These are phyloP conservation scores for Leucoraja erinaceus DNA, from an alignment of 2,113 vertebrate species.

Conservation along the genomic window DNA sequence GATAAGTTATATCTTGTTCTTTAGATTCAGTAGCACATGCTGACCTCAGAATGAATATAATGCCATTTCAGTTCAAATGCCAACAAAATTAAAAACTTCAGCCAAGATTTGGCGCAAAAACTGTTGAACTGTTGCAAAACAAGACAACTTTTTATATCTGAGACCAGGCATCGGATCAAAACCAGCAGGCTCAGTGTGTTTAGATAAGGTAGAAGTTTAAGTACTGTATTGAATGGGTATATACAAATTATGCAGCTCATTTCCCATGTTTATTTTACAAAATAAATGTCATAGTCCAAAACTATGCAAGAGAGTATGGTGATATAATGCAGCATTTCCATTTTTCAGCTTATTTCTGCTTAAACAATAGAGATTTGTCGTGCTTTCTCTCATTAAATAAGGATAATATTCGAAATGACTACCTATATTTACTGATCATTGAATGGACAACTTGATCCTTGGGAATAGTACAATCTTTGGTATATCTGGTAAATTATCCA, in stretches of 20 bases:
- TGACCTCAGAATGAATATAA: constrained; percentile 18
- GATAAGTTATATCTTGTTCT: background rate
- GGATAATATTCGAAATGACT: background rate
- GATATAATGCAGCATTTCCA: constrained; percentile 20
- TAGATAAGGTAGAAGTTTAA: constrained; percentile 36
- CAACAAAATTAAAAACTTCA: constrained; percentile 34
- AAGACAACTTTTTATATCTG: constrained; percentile 32
- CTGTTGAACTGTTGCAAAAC: background rate
- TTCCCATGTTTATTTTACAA: constrained; percentile 35
- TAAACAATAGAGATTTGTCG: background rate
- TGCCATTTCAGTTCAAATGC: constrained; percentile 37
- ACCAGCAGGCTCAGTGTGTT: constrained; percentile 37
- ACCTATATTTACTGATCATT: background rate
- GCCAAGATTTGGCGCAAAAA: constrained; percentile 27
- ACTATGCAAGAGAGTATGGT: background rate
- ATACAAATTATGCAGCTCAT: constrained; percentile 33
- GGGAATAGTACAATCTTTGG: background rate
- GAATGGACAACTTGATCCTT: constrained; percentile 13
- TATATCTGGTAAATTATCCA: background rate
- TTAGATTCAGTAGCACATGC: constrained; percentile 24
- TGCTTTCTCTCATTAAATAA: constrained; percentile 5
- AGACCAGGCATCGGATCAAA: constrained; percentile 21
- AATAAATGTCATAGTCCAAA: constrained; percentile 23
- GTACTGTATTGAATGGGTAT: constrained; percentile 25
- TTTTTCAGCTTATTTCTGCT: background rate